phyloP scores from a whole-genome alignment of 2,797 vertebrate genomes.

The Percopsis omiscomaycus region DNA sequence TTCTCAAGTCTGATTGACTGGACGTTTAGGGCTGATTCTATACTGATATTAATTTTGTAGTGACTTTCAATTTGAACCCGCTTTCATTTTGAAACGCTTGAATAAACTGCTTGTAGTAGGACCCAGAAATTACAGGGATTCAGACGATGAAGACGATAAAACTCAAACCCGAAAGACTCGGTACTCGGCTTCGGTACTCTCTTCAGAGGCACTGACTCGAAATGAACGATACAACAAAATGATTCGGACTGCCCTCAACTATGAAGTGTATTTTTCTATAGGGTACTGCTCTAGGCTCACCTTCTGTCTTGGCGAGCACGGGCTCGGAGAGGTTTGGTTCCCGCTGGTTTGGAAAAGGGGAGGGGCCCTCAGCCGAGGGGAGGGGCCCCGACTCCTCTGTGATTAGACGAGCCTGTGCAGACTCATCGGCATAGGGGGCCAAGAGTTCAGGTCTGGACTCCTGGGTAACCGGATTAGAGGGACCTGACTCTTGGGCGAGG shows the following conservation, averaged over 20 bases:
- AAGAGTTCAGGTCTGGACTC: conserved; percentile 20
- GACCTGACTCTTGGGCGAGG: conserved; percentile 34
- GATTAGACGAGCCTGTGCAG: conserved; percentile 14
- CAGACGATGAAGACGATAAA: too few species aligned
- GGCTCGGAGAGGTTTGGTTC: conserved; percentile 36
- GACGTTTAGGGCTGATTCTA: too few species aligned
- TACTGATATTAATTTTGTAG: too few species aligned
- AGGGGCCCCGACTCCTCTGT: conserved; percentile 17
- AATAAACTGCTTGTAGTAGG: too few species aligned
- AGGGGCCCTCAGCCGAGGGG: conserved; percentile 15
- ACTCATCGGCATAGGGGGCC: background rate
- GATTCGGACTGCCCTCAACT: conserved; percentile 16
- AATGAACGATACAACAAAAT: too few species aligned
- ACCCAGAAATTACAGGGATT: too few species aligned
- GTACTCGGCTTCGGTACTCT: too few species aligned
- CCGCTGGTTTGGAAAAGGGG: conserved; percentile 20
- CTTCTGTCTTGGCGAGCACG: conserved; percentile 40
- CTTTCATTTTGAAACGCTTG: too few species aligned
- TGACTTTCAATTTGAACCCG: too few species aligned
- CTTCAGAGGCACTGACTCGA: too few species aligned
- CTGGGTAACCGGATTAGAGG: conserved; percentile 24
- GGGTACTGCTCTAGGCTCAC: conserved; percentile 44
- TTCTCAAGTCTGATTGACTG: too few species aligned
- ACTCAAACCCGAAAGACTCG: too few species aligned
- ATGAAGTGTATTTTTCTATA: conserved; percentile 36